Evolutionary conservation across 2,888 invertebrate species (phyloP).

Genomic region (Coenonympha arcania): DNA sequence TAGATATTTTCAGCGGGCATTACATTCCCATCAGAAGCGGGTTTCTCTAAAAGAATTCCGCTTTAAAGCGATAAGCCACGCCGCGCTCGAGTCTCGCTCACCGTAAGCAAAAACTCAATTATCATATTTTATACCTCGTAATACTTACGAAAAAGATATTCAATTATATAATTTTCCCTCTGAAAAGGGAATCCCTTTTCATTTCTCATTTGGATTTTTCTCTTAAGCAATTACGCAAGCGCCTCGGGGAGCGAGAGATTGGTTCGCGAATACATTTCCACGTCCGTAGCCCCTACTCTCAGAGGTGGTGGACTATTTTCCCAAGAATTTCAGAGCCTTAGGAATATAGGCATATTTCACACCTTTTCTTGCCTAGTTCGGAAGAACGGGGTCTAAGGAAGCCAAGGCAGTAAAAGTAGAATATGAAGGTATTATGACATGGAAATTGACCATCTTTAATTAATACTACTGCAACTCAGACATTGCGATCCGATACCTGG

Average conservation of each 20-base stretch:
- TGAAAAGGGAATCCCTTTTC: conserved; percentile 72
- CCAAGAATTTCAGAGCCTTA: no score
- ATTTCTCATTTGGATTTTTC: conserved; percentile 75
- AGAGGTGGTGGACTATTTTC: not conserved
- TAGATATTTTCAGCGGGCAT: not conserved
- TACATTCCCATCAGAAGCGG: not conserved
- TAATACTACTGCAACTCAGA: no score
- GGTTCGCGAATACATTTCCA: conserved; percentile 53
- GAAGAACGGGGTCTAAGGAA: no score
- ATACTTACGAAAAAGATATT: conserved; percentile 72
- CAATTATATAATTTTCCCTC: conserved; percentile 74
- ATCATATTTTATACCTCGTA: conserved; percentile 75
- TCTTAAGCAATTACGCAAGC: conserved; percentile 70
- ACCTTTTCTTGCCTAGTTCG: no score
- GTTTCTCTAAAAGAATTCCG: conserved; percentile 23
- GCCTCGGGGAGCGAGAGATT: conserved; percentile 61
- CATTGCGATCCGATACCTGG: no score
- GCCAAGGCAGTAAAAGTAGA: no score
- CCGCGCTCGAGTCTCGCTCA: conserved; percentile 40
- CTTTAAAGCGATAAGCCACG: conserved; percentile 28
- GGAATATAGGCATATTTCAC: no score
- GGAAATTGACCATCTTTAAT: no score
- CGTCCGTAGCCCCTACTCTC: conserved; percentile 41
- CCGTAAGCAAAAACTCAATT: conserved; percentile 69
- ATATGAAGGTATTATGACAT: no score